These are phyloP conservation scores for Ophiodon elongatus DNA, from an alignment of 2,113 vertebrate genomes.

Conservation along the genomic window DNA sequence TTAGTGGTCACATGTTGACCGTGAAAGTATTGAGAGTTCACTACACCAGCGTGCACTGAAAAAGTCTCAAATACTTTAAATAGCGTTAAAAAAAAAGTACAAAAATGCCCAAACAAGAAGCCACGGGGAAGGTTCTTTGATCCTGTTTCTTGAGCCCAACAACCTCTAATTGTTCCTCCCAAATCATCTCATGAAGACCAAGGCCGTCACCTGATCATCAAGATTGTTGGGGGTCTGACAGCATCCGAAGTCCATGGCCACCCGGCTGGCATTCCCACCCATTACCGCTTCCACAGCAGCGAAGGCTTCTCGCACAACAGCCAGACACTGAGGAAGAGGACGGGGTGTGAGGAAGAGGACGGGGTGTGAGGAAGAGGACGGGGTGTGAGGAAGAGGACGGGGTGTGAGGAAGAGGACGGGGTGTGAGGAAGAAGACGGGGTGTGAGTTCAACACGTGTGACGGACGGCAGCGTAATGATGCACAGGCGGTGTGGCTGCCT, in stretches of 20 bases:
- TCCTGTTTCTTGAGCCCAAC: neutral
- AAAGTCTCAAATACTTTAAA: neutral
- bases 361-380: too few species aligned
- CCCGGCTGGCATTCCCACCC: slow-evolving; percentile 27
- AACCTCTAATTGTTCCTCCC: neutral
- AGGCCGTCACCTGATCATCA: slow-evolving; percentile 72
- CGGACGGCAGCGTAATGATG: neutral
- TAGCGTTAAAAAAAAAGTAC: neutral
- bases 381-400: too few species aligned
- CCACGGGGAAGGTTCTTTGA: neutral
- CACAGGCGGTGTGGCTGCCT: neutral
- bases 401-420: too few species aligned
- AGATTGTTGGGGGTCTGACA: slow-evolving; percentile 74
- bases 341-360: neutral
- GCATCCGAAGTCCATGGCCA: slow-evolving; percentile 82
- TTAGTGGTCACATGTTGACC: neutral
- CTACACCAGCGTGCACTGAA: neutral
- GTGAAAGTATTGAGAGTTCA: neutral
- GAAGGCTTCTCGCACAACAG: slow-evolving; percentile 80
- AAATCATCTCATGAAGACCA: neutral
- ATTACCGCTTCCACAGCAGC: slow-evolving; percentile 76
- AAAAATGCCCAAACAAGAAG: neutral
- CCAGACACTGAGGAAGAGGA: slow-evolving; percentile 78
- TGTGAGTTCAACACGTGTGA: neutral
- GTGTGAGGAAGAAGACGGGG: neutral